These are phyloP conservation scores for Poecilus cupreus DNA, from an alignment of 2,888 invertebrate species.

Conservation along the genomic window DNA sequence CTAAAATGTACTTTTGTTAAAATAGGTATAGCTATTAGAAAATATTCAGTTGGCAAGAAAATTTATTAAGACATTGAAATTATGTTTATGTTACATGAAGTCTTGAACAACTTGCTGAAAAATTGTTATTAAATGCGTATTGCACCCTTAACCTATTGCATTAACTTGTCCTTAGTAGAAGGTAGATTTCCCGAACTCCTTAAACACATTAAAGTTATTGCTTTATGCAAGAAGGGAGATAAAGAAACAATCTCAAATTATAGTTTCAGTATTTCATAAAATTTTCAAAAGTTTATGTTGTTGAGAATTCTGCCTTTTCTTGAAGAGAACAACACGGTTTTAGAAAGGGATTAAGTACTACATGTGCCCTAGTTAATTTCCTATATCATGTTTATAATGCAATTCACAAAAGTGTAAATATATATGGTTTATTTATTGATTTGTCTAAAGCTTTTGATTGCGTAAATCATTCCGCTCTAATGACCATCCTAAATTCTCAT, in stretches of 20 bases:
- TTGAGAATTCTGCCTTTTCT: background rate
- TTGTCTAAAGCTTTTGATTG: background rate
- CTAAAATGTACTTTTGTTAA: too few species aligned
- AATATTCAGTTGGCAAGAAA: too few species aligned
- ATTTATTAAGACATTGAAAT: too few species aligned
- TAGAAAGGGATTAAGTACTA: background rate
- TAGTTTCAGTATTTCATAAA: background rate
- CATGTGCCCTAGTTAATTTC: slow-evolving; percentile 24
- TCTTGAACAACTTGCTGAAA: background rate
- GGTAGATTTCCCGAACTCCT: background rate
- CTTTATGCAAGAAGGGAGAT: background rate
- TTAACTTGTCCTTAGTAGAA: background rate
- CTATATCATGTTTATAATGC: background rate
- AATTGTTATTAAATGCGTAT: background rate
- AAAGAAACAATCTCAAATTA: background rate
- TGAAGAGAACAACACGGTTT: slow-evolving; percentile 23
- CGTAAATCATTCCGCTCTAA: background rate
- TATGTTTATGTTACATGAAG: too few species aligned
- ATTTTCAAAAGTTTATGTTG: slow-evolving; percentile 7
- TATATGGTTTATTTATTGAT: background rate
- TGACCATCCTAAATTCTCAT: background rate
- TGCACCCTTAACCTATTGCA: background rate
- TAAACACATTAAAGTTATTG: background rate
- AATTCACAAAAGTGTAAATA: background rate
- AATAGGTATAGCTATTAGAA: too few species aligned